Base-by-base conservation (phyloP, 2,888 invertebrate species). In the Parnassius glacialis region DNA sequence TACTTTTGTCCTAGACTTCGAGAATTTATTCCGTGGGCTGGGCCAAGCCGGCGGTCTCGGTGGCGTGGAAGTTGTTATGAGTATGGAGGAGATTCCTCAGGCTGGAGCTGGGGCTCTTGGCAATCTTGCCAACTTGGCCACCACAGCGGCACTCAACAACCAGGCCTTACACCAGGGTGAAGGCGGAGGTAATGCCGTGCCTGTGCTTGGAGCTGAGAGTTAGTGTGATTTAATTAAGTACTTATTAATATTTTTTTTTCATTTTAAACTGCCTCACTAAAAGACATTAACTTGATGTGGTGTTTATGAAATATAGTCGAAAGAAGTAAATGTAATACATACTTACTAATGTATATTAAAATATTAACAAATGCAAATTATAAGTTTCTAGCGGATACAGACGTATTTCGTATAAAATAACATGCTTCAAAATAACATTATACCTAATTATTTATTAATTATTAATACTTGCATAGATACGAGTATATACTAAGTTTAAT, bases 41-140 rank as follows among this genome's bases (percentile, higher is more conserved):
- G 76, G 76, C 61, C 83, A 80, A 63, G 67, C 71, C 10, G 51
- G 12, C 3, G 0, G 5, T 78, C 67, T 83, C 41, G 76, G 79
- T 34, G 81, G 80, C 9, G 80, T 86, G 3, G 87, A 86, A 65
- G 82, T 87, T 2, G 79, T 87, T 47, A 84, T 86, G 84, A 85
- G 83, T 58, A 82, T 85, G 84, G 87, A 85, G 59, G 85, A 86
- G 64, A 73, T 85, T n/a, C 74, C 80, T 9, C 74, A 73, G 11
- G 72, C 66, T 1, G 70, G 68, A 5, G 47, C 70, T 12, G 70
- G 68, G 7, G 47, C 70, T 11, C 54, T 73, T 43, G 73, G 69
- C 3, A 68, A 67, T 57, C 62, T 71, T 13, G 51, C 48, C 20
- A 43, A 48, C 20, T 10, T 47, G 44, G 10, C 45, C 52, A 7